phyloP scores from a whole-genome alignment of 35 echinoderm and acorn worm genomes.

The Diadema setosum region DNA sequence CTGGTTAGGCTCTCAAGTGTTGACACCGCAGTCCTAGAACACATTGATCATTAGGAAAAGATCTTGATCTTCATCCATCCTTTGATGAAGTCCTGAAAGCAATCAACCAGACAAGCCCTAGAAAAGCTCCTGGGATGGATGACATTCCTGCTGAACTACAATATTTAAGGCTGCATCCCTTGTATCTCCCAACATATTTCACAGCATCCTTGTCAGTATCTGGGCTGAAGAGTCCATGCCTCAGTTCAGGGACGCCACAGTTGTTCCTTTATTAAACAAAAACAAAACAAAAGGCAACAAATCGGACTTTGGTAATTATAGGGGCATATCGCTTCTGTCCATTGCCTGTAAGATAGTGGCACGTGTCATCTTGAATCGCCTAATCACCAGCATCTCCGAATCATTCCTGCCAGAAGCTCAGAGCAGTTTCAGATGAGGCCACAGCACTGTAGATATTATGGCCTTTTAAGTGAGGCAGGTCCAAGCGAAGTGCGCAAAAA shows the following conservation, averaged over 20 bases:
- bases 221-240: constrained; percentile 28
- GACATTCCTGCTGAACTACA: constrained; percentile 16
- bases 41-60: not conserved
- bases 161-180: constrained; percentile 5
- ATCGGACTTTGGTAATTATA: not conserved
- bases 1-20: not conserved
- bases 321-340: too few species aligned
- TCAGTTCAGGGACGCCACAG: not conserved
- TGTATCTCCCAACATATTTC: not conserved
- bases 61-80: not conserved
- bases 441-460: constrained; percentile 30
- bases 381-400: not conserved
- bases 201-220: constrained; percentile 5
- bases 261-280: constrained; percentile 32
- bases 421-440: not conserved
- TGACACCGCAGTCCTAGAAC: not conserved
- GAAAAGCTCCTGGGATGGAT: constrained; percentile 21
- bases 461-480: not conserved
- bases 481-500: constrained; percentile 30
- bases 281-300: constrained; percentile 35
- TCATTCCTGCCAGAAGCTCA: not conserved
- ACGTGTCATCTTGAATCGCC: not conserved
- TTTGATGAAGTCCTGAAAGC: constrained; percentile 2
- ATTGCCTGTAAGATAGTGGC: too few species aligned
- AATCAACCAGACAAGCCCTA: constrained; percentile 12